These are phyloP conservation scores for Vultur gryphus DNA, from an alignment of 2,797 vertebrate species.

Conservation along the genomic window DNA sequence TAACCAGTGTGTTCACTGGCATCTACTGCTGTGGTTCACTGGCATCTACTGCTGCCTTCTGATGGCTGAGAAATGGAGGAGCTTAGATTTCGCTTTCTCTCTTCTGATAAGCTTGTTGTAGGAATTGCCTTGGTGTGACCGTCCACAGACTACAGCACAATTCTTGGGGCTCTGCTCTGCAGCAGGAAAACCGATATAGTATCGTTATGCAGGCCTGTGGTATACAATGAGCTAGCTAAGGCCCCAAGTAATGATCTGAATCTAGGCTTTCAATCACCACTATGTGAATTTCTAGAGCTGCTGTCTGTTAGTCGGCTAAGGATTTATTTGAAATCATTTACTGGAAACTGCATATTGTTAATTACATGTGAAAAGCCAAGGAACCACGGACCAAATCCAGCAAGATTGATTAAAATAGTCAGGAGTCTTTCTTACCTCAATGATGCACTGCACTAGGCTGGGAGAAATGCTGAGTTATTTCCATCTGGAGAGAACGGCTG, in stretches of 20 bases:
- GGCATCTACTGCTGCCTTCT: neutral
- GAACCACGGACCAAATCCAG: fast-evolving
- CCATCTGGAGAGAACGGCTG: neutral
- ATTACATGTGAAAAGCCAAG: neutral
- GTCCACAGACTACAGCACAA: neutral
- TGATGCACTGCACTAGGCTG: neutral
- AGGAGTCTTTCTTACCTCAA: neutral
- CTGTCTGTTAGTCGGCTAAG: neutral
- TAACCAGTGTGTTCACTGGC: neutral
- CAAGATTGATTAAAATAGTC: neutral
- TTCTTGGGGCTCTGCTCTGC: neutral
- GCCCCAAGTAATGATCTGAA: neutral
- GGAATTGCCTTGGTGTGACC: neutral
- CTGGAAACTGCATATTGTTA: neutral
- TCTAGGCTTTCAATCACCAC: neutral
- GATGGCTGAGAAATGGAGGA: neutral
- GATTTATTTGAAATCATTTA: neutral
- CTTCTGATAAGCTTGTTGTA: neutral
- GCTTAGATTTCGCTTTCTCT: neutral
- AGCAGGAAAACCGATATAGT: neutral
- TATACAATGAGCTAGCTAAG: neutral
- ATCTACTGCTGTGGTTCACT: neutral
- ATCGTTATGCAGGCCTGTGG: fast-evolving
- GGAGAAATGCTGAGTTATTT: neutral
- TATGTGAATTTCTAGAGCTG: neutral